Percentiles rank a stretch among this genome's conserved stretches.
Evolutionary conservation across 1,140 invertebrate species (phyloP).

Genomic region (Metaphire vulgaris): DNA sequence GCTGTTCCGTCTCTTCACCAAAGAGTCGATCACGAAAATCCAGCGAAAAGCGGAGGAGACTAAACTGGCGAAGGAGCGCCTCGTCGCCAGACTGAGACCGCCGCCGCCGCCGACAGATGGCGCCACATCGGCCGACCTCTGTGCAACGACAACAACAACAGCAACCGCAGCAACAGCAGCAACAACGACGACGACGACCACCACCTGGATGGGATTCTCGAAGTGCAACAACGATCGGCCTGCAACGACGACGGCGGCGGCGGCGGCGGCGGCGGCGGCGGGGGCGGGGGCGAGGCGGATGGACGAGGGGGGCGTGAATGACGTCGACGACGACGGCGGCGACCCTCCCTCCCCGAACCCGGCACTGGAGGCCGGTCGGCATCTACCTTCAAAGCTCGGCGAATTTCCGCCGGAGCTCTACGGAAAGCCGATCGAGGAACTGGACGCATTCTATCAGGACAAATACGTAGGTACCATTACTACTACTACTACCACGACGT

Average conservation of each 20-base stretch:
- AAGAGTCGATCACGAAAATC: slow-evolving; percentile 87
- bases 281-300: slow-evolving; percentile 26
- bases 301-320: slow-evolving; percentile 32
- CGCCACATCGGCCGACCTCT: neutral
- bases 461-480: slow-evolving; percentile 44
- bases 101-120: too few relatives aligned
- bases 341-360: slow-evolving; percentile 40
- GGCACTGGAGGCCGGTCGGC: slow-evolving; percentile 45
- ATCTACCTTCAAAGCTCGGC: slow-evolving; percentile 43
- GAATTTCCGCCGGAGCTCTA: slow-evolving; percentile 41
- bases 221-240: neutral
- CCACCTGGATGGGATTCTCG: neutral
- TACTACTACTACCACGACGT: too few relatives aligned
- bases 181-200: too few relatives aligned
- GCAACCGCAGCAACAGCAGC: neutral
- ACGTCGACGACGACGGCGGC: slow-evolving; percentile 33
- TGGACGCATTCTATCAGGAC: slow-evolving; percentile 49
- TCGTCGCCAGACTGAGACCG: neutral
- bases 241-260: slow-evolving; percentile 21
- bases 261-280: neutral
- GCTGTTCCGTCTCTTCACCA: slow-evolving; percentile 87
- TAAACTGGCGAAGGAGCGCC: slow-evolving; percentile 35
- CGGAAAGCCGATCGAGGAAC: slow-evolving; percentile 46
- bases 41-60: slow-evolving; percentile 84
- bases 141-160: too few relatives aligned